phyloP scores from a whole-genome alignment of 2,888 invertebrate species.

The Cataglyphis altisquamis region DNA sequence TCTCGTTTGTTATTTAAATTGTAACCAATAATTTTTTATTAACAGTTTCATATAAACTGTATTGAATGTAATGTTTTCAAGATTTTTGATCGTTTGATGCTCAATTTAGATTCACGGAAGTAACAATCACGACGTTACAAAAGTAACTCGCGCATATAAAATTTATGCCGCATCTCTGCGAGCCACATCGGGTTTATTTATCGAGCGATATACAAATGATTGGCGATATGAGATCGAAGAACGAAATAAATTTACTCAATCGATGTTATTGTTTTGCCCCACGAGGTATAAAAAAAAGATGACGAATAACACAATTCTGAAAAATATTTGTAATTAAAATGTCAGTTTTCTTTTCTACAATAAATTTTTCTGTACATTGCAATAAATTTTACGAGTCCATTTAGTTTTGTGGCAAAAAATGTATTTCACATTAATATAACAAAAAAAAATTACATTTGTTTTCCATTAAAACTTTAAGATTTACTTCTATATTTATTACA shows the following conservation, averaged over 20 bases:
- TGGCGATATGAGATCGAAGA: background rate
- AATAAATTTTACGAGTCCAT: background rate
- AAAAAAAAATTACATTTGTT: background rate
- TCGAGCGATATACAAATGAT: slow-evolving; percentile 8
- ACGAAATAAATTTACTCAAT: slow-evolving; percentile 19
- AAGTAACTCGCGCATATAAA: slow-evolving; percentile 48
- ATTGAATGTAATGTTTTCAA: background rate
- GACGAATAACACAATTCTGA: background rate
- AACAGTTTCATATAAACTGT: background rate
- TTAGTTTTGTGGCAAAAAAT: background rate
- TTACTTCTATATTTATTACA: background rate
- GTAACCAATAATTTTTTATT: background rate
- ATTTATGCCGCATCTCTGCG: slow-evolving; percentile 41
- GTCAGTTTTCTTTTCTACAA: background rate
- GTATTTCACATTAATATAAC: background rate
- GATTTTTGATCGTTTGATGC: slow-evolving; percentile 24
- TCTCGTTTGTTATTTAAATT: background rate
- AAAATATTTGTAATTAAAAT: background rate
- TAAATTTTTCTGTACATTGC: background rate
- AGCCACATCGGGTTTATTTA: slow-evolving; percentile 31
- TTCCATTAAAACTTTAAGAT: background rate
- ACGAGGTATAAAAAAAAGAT: background rate
- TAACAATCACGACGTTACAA: slow-evolving; percentile 41
- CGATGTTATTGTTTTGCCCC: background rate
- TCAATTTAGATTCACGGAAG: slow-evolving; percentile 46